These are phyloP conservation scores for Rhinoraja longicauda DNA, from an alignment of 2,797 vertebrate species.

Conservation along the genomic window DNA sequence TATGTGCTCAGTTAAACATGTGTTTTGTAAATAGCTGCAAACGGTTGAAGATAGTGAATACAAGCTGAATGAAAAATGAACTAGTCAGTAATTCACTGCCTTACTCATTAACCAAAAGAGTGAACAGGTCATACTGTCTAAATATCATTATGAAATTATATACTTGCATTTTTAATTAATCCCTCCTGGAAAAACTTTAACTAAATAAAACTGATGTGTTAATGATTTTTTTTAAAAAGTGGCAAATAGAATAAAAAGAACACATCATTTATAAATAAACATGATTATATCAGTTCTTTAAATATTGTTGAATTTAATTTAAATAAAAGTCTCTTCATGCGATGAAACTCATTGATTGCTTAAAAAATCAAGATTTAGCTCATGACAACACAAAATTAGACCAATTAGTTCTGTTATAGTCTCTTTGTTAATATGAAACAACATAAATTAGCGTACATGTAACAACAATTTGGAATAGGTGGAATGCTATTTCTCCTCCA, in stretches of 20 bases:
- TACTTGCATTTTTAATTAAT: neutral
- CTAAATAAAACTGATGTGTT: neutral
- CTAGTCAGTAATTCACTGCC: neutral
- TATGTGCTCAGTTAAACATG: neutral
- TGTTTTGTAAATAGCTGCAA: neutral
- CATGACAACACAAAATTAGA: neutral
- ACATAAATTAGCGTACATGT: neutral
- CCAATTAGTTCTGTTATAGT: neutral
- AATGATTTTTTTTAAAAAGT: too few species aligned
- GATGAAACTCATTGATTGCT: neutral
- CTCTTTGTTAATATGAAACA: neutral
- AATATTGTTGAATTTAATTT: neutral
- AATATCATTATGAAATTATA: neutral
- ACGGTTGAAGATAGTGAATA: neutral
- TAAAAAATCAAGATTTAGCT: neutral
- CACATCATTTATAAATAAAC: neutral
- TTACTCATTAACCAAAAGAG: neutral
- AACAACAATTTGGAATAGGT: too few species aligned
- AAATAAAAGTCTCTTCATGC: neutral
- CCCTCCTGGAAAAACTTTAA: neutral
- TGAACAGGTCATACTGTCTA: neutral
- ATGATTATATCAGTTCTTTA: too few species aligned
- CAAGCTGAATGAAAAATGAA: neutral
- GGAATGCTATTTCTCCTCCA: neutral
- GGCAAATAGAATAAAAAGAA: neutral